These are phyloP conservation scores for Polypterus senegalus DNA, from an alignment of 2,113 vertebrate genomes.

Conservation along the genomic window DNA sequence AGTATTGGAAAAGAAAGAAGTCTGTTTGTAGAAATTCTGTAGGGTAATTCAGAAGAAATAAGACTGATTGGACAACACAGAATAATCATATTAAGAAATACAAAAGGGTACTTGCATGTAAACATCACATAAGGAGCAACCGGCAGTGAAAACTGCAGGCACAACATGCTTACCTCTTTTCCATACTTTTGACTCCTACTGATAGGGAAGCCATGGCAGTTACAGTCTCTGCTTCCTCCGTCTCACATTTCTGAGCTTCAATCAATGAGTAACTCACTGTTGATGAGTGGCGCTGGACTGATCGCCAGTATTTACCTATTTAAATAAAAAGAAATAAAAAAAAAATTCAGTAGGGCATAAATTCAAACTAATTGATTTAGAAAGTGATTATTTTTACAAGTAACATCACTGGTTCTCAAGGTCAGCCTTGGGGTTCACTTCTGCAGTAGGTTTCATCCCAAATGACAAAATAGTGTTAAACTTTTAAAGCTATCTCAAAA, in stretches of 20 bases:
- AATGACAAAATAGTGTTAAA: no score
- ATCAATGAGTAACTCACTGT: conserved; percentile 70
- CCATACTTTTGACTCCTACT: conserved; percentile 72
- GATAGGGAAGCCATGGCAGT: conserved; percentile 94
- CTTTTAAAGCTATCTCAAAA: no score
- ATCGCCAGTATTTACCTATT: conserved; percentile 87
- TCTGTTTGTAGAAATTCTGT: no score
- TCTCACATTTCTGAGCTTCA: conserved; percentile 76
- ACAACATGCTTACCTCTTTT: conserved; percentile 60
- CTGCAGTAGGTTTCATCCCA: no score
- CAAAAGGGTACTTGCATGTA: neutral
- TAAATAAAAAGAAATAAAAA: conserved; percentile 8
- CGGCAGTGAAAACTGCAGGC: accelerated
- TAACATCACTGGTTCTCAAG: neutral
- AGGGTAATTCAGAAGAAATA: no score
- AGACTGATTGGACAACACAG: no score
- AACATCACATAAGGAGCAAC: neutral
- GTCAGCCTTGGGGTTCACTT: neutral
- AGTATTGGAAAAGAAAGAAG: no score
- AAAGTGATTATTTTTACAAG: neutral
- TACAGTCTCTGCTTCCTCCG: conserved; percentile 83
- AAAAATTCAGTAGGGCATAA: no score
- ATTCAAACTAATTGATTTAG: no score
- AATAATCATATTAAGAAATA: no score
- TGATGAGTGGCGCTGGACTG: conserved; percentile 63